A percentile compares a stretch with the other conserved stretches of the same genome.
phyloP scores from a whole-genome alignment of 2,113 vertebrate genomes.

The Noctilio leporinus region DNA sequence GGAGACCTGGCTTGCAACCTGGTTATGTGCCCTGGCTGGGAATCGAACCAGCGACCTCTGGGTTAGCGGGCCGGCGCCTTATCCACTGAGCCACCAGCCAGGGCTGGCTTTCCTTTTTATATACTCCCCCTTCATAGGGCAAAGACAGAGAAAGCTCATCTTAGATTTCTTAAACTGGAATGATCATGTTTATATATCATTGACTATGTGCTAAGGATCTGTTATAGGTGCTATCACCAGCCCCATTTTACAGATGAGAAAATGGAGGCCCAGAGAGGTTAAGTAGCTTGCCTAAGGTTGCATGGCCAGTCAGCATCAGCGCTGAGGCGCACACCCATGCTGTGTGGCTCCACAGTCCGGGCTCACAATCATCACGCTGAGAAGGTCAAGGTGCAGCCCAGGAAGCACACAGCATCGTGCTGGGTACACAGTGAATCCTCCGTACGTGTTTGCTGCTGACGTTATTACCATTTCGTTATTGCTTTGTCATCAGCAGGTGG shows the following conservation, averaged over 20 bases:
- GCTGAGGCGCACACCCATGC: not conserved
- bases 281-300: not conserved
- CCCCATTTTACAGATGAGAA: not conserved
- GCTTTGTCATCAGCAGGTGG: not conserved
- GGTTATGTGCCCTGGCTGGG: too few relatives aligned
- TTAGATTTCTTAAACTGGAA: not conserved
- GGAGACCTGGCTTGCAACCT: too few relatives aligned
- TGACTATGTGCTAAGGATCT: not conserved
- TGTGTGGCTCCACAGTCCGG: not conserved
- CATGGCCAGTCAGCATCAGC: not conserved
- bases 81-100: too few relatives aligned
- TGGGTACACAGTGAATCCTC: not conserved
- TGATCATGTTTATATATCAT: not conserved
- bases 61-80: too few relatives aligned
- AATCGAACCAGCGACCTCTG: too few relatives aligned
- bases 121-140: not conserved
- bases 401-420: fast-evolving
- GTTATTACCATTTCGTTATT: fast-evolving
- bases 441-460: not conserved
- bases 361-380: not conserved
- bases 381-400: not conserved
- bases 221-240: not conserved
- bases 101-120: slow-evolving; percentile 7
- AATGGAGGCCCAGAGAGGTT: not conserved
- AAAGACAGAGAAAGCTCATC: not conserved